Evolutionary conservation across 2,113 vertebrate species (phyloP), one percentile per base, ranked within the genome.

Genomic region (Lycocorax pyrrhopterus): DNA sequence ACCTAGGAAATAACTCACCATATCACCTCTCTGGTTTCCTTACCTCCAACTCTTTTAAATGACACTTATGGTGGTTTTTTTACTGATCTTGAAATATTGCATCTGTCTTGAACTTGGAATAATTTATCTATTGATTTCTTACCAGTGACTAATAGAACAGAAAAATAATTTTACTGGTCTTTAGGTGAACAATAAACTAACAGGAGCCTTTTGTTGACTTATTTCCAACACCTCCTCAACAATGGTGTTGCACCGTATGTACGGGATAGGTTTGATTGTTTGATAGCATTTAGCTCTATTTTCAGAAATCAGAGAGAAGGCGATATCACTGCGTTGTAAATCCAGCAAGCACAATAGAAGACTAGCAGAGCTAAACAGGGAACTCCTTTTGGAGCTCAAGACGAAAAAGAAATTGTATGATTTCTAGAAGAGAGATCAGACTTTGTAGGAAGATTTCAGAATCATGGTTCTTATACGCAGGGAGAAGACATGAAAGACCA

Each of bases 181-280:
- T 62, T 46, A 71, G 13, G 10, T 47, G 47, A 71, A 30, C 16
- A 46, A 14, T 39, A 62, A 86, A 46, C 33, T 44, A 39, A n/a
- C 8, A 62, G 39, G 19, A 39, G 29, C n/a, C 39, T 62, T 86
- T 62, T 39, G 29, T 9, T 53, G 29, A 62, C 47, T 62, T 12
- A 53, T 55, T 78, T 71, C 47, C 16, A 46, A n/a, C 56, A 55
- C 29, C 13, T n/a, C 27, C 33, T 78, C 33, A 62, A 30, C 56
- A 78, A 29, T 6, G 19, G 3, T 46, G 19, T 46, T 39, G 15
- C 47, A 39, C 23, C 0, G 0, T 53, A n/a, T 33, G 5, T 62
- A 33, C 1, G 1, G 46, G 6, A 37, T 23, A 39, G 18, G 10
- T 53, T 69, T 69, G 33, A 46, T 46, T 7, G 10, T 35, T 67